Percentiles rank a stretch among this genome's conserved stretches.
These are phyloP conservation scores for Dasyurus viverrinus DNA, from an alignment of 2,113 vertebrate genomes.

Conservation along the genomic window DNA sequence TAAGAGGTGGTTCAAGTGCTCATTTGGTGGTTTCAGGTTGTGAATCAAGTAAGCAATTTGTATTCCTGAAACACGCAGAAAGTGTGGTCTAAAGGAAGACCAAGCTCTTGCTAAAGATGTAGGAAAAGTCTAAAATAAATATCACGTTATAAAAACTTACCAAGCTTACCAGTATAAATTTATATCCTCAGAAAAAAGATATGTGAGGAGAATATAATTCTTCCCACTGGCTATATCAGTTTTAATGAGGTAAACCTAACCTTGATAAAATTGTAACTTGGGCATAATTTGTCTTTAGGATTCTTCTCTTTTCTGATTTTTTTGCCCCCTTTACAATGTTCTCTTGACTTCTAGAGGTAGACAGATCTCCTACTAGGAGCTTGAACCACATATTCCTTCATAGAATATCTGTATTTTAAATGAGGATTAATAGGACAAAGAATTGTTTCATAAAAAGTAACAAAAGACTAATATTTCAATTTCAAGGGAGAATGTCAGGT, in stretches of 20 bases:
- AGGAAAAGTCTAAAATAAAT: not conserved
- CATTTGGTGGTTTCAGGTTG: slow-evolving; percentile 44
- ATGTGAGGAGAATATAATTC: not conserved
- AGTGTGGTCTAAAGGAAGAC: not conserved
- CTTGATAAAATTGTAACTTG: not conserved
- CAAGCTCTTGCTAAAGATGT: slow-evolving; percentile 2
- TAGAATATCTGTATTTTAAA: not conserved
- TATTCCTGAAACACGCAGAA: slow-evolving; percentile 37
- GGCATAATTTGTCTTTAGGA: not conserved
- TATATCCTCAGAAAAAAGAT: not conserved
- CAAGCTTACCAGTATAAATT: not conserved
- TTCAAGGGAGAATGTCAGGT: not conserved
- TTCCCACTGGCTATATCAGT: not conserved
- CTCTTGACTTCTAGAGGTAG: not conserved
- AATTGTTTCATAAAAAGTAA: not conserved
- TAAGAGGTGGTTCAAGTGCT: not conserved
- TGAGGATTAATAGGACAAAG: not conserved
- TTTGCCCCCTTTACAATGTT: not conserved
- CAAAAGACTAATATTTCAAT: not conserved
- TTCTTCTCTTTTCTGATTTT: not conserved
- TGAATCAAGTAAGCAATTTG: not conserved
- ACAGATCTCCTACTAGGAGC: not conserved
- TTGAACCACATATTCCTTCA: not conserved
- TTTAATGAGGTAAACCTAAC: not conserved
- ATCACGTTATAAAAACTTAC: not conserved